Conservation (phyloP, 2,797 vertebrate species). For the Schizothorax lantsangensis region DNA sequence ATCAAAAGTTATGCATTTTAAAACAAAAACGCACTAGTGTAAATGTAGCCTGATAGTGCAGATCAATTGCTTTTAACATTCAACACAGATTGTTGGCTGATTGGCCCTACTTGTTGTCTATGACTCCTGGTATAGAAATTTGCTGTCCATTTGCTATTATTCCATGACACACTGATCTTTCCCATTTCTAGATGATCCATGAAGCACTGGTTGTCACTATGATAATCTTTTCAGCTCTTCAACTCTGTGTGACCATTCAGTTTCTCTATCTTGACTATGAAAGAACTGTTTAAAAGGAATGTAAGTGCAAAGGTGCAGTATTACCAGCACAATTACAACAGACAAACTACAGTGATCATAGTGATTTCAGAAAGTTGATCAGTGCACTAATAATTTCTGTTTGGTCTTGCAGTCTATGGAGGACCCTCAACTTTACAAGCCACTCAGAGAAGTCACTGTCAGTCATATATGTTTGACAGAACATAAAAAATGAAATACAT, state of each 20-base stretch:
- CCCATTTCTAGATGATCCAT: conserved; percentile 58
- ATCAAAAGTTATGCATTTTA: no score
- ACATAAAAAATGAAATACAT: background rate
- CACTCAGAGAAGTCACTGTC: conserved; percentile 57
- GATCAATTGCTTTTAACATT: no score
- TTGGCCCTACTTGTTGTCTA: background rate
- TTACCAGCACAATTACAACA: background rate
- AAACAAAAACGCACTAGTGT: no score
- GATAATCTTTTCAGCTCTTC: conserved; percentile 66
- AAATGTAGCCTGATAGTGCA: no score
- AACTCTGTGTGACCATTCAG: conserved; percentile 67
- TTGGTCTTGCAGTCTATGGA: conserved; percentile 51
- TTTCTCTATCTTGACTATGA: conserved; percentile 59
- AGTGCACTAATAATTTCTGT: background rate
- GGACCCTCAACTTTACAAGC: conserved; percentile 58
- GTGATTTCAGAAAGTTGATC: background rate
- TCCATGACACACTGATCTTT: background rate
- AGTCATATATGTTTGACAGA: conserved; percentile 44
- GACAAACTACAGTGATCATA: background rate
- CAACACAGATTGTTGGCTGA: no score
- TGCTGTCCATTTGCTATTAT: background rate
- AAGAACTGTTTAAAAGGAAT: conserved; percentile 43
- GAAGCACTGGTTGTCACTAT: conserved; percentile 63
- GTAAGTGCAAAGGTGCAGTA: background rate
- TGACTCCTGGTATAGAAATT: background rate